Evolutionary conservation across 92 coral and sea anemone genomes (phyloP), one percentile per base, ranked within the genome.

Genomic region (Chrysogorgia sp.): DNA sequence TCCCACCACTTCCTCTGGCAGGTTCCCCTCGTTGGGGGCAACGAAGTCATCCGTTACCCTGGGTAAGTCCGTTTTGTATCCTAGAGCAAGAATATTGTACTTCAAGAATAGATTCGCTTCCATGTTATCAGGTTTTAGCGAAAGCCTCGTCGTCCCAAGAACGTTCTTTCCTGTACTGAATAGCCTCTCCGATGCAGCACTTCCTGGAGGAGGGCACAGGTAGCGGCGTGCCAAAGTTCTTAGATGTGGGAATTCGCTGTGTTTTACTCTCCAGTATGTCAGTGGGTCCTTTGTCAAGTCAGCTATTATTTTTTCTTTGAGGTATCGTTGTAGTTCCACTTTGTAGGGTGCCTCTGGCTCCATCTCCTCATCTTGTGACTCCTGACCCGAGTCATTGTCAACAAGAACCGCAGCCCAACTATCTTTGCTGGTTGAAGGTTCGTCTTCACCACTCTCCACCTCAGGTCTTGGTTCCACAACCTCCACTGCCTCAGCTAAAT

Each of bases 191-290:
- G 50, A 43, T 43, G 50, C 50, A 8, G 50, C 50, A 43, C 50
- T 43, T 43, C 10, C 50, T 43, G 50, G 50, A 43, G 50, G 50
- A 43, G 50, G 10, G 50, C 50, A 43, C 50, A 43, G 50, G 50
- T 43, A 43, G 50, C 50, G 50, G 50, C 50, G 50, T 43, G 50
- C 50, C 50, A 43, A 43, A 43, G 50, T 43, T 43, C 50, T 17
- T 43, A 43, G 50, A 17, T 43, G 50, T 43, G 50, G 50, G 17
- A 43, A 43, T 43, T 43, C 50, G 50, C 50, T 43, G 50, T 43
- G 50, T 17, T 43, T 43, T 43, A 43, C 50, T 43, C 50, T 43
- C 50, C 50, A 43, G 17, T 43, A 43, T 17, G 50, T 43, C 50
- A 43, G 50, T 43, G 50, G 50, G 50, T 43, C 50, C 50, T 43